Base-by-base conservation (phyloP, 1,140 invertebrate genomes). In the Notospermus geniculatus region DNA sequence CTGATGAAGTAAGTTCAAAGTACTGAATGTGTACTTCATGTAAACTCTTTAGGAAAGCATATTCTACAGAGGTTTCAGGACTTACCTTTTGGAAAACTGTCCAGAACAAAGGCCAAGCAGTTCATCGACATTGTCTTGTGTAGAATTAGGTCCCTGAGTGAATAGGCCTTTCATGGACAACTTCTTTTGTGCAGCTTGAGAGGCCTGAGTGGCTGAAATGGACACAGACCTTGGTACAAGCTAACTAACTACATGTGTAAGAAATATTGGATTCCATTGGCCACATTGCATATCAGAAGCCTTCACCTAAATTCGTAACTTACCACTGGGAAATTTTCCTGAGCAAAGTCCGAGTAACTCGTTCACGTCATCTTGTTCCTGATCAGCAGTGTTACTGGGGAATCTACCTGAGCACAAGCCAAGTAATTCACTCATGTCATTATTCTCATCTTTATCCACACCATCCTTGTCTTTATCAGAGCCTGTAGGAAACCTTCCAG, bases 331-430 rank as follows among this genome's bases (percentile, higher is more conserved):
- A 72, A 83, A 83, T 61, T 65, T 66, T 25, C 80, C 82, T 11
- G 82, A 83, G 59, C 81, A 82, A 0, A 82, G 65, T 13, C 78
- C 77, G 19, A 79, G 57, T 2, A 82, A 59, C 54, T 80, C 75
- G 56, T 73, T 71, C 72, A 78, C 73, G 36, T 75, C 67, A 17
- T 67, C 66, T 29, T 71, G 66, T 4, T 50, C 5, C n/a, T 50
- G 46, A 50, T 50, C 46, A 50, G n/a, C 25, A 50, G 46, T 9
- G 4, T 5, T n/a, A n/a, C 46, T 75, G 78, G 52, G 63, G 71
- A 83, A 83, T 61, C 65, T 66, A 23, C 80, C 82, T 13, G 82
- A 83, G 58, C 81, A 82, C 1, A 82, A 64, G 9, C 78, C 77
- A 22, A 79, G 57, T 2, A 82, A 59, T 55, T 80, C 75, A 56